phyloP scores from a whole-genome alignment of 2,888 invertebrate species.

The Mechanitis mazaeus region DNA sequence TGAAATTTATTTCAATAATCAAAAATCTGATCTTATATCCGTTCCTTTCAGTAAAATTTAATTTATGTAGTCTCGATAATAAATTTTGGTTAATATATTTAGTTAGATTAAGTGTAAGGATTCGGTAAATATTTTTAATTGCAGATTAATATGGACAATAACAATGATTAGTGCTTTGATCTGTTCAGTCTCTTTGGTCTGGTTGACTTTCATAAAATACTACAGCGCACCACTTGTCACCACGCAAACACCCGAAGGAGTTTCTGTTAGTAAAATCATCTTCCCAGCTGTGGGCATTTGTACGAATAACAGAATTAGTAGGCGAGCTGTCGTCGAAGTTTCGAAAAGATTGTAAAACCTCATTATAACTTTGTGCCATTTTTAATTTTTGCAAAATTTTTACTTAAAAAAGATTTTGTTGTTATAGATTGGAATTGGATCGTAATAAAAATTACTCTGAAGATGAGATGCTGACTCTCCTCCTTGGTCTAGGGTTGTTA shows the following conservation, averaged over 20 bases:
- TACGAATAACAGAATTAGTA: slow-evolving; percentile 68
- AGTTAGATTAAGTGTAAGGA: too few species aligned
- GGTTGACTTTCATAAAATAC: slow-evolving; percentile 59
- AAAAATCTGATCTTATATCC: too few species aligned
- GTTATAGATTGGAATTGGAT: slow-evolving; percentile 51
- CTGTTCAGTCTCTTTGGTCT: slow-evolving; percentile 59
- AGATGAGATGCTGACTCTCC: slow-evolving; percentile 51
- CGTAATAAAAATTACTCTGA: slow-evolving; percentile 57
- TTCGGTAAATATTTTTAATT: slow-evolving; percentile 1
- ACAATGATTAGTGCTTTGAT: slow-evolving; percentile 56
- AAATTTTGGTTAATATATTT: too few species aligned
- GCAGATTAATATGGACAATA: slow-evolving; percentile 60
- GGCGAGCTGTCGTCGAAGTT: slow-evolving; percentile 50
- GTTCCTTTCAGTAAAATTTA: too few species aligned
- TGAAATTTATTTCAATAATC: too few species aligned
- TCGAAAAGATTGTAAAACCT: slow-evolving; percentile 57
- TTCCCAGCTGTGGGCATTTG: slow-evolving; percentile 72
- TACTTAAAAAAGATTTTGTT: neutral
- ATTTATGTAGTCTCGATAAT: too few species aligned
- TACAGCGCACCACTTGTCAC: slow-evolving; percentile 61
- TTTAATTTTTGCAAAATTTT: neutral
- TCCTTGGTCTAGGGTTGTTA: slow-evolving; percentile 57
- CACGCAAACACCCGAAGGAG: slow-evolving; percentile 66
- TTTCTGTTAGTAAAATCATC: slow-evolving; percentile 61
- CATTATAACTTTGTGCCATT: too few species aligned